Percentiles rank a stretch among this genome's conserved stretches.
Conservation (phyloP, 2,113 vertebrate species). For the Panthera leo region DNA sequence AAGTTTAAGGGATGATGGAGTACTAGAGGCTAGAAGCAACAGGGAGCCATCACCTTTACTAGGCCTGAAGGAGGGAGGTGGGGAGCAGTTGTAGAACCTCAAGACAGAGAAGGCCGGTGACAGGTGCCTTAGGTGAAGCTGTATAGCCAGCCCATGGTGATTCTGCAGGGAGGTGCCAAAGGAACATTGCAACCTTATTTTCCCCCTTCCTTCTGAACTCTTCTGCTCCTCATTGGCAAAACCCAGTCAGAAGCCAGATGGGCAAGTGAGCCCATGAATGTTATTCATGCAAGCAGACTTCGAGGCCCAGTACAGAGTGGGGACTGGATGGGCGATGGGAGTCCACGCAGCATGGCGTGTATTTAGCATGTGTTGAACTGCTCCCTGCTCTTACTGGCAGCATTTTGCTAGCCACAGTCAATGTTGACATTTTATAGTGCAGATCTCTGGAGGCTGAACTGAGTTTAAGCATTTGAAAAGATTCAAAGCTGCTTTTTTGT, state of each 20-base stretch:
- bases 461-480: background rate
- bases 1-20: background rate
- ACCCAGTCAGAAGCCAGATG: background rate
- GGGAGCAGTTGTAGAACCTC: background rate
- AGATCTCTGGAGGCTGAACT: background rate
- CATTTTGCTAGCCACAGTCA: background rate
- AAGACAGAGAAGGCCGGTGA: background rate
- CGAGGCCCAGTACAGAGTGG: accelerated
- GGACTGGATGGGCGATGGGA: too few species aligned
- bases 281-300: accelerated
- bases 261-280: accelerated
- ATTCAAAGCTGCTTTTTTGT: background rate
- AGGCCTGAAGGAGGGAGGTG: background rate
- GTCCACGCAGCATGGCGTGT: background rate
- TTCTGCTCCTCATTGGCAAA: background rate
- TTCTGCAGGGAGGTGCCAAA: background rate
- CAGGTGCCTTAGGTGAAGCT: background rate
- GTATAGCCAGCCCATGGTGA: background rate
- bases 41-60: background rate
- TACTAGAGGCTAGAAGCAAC: accelerated
- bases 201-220: background rate
- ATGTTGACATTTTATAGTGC: background rate
- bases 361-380: background rate
- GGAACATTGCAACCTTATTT: background rate
- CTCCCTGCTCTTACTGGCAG: background rate